Evolutionary conservation across 2,113 vertebrate species (phyloP).

Genomic region (Otis tarda): DNA sequence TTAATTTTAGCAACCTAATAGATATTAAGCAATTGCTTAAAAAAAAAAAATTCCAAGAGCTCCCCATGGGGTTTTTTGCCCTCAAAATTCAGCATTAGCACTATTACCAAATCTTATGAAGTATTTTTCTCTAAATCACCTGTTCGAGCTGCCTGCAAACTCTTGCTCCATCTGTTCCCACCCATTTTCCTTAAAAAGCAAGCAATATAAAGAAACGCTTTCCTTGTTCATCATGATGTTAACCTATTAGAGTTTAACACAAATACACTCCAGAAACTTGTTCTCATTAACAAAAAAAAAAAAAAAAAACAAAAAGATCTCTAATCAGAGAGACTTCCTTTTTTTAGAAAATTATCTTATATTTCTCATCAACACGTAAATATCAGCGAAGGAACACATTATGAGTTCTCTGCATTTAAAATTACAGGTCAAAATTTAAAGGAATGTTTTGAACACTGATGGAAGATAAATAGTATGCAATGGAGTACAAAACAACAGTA

Average conservation of each 20-base stretch:
- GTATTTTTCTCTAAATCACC: not conserved
- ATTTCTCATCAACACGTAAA: not conserved
- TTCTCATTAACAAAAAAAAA: not conserved
- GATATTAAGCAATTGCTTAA: not conserved
- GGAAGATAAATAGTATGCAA: not conserved
- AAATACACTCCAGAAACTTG: not conserved
- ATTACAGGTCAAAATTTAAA: not conserved
- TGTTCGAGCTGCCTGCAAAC: not conserved
- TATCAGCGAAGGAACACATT: not conserved
- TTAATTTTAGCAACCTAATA: not conserved
- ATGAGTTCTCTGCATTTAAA: not conserved
- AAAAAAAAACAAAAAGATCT: too few relatives aligned
- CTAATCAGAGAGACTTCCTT: not conserved
- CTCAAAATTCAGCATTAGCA: not conserved
- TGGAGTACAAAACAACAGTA: not conserved
- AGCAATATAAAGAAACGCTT: not conserved
- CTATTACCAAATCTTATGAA: not conserved
- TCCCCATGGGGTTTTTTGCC: accelerated
- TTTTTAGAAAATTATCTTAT: not conserved
- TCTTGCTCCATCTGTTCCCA: not conserved
- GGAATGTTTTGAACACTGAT: not conserved
- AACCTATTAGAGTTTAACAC: not conserved
- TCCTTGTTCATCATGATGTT: not conserved
- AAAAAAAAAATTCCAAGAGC: not conserved
- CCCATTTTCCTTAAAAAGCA: not conserved